A percentile compares a stretch with the other conserved stretches of the same genome.
phyloP scores from a whole-genome alignment of 2,888 invertebrate genomes.

The Hecatera dysodea region DNA sequence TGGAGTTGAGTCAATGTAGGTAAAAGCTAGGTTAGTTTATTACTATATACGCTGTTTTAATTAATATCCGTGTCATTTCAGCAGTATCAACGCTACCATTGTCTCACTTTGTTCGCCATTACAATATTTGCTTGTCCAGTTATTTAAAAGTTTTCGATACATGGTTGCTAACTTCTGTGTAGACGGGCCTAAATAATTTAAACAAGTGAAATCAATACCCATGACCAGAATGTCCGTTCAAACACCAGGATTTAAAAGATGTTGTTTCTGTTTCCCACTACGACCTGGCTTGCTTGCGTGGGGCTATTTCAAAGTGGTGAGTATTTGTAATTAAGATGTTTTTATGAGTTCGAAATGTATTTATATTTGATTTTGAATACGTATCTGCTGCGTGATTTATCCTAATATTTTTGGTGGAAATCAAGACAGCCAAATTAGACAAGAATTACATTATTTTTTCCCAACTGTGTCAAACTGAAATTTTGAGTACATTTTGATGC shows the following conservation, averaged over 20 bases:
- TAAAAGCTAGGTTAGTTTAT: background rate
- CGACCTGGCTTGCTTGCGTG: slow-evolving; percentile 55
- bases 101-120: background rate
- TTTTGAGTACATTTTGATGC: too few species aligned
- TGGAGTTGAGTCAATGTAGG: too few species aligned
- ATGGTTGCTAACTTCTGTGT: background rate
- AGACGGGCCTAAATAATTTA: background rate
- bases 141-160: too few species aligned
- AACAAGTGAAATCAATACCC: background rate
- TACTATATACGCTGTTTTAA: background rate
- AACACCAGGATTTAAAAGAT: slow-evolving; percentile 36
- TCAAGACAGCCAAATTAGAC: too few species aligned
- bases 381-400: background rate
- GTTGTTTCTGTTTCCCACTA: slow-evolving; percentile 61
- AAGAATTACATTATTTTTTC: too few species aligned
- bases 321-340: slow-evolving; percentile 20
- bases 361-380: background rate
- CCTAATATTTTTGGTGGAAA: background rate
- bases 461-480: too few species aligned
- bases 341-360: background rate
- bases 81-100: background rate
- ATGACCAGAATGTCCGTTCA: slow-evolving; percentile 36
- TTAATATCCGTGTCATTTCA: background rate
- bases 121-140: too few species aligned
- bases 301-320: slow-evolving; percentile 65